Percentiles rank a stretch among this genome's conserved stretches.
Evolutionary conservation across 2,113 vertebrate species (phyloP).

Genomic region (Loxodonta africana): DNA sequence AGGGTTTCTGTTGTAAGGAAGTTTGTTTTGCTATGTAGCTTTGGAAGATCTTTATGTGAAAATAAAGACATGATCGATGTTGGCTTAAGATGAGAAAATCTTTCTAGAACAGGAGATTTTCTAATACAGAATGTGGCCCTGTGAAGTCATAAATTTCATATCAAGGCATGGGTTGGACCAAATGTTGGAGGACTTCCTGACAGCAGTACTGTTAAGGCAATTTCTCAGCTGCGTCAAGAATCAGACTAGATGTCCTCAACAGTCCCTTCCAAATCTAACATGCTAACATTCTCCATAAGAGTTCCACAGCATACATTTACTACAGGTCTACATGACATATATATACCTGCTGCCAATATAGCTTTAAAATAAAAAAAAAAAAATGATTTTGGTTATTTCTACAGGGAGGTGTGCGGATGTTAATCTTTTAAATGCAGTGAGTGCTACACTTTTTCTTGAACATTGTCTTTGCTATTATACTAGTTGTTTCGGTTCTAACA

Average conservation of each 20-base stretch:
- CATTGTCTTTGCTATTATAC: slow-evolving; percentile 76
- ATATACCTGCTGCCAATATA: slow-evolving; percentile 58
- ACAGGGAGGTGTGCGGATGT: neutral
- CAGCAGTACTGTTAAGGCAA: neutral
- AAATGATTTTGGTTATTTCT: slow-evolving; percentile 22
- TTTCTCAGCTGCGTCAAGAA: neutral
- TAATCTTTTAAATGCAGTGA: slow-evolving; percentile 82
- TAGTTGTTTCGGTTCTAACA: slow-evolving; percentile 69
- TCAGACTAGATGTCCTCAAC: neutral
- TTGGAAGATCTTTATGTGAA: neutral
- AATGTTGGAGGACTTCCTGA: neutral
- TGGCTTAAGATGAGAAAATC: neutral
- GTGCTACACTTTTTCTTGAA: slow-evolving; percentile 74
- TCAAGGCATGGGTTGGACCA: neutral
- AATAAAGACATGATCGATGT: neutral
- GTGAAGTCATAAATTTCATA: neutral
- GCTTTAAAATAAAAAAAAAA: slow-evolving; percentile 20
- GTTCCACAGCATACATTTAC: slow-evolving; percentile 48
- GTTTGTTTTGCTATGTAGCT: neutral
- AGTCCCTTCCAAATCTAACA: neutral
- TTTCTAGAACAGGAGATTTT: neutral
- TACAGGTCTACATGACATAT: slow-evolving; percentile 53
- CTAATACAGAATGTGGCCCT: neutral
- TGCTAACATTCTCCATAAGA: neutral
- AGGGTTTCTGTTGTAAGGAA: neutral